Evolutionary conservation across 2,797 vertebrate species (phyloP), one percentile per base, ranked within the genome.

Genomic region (Dallia pectoralis): DNA sequence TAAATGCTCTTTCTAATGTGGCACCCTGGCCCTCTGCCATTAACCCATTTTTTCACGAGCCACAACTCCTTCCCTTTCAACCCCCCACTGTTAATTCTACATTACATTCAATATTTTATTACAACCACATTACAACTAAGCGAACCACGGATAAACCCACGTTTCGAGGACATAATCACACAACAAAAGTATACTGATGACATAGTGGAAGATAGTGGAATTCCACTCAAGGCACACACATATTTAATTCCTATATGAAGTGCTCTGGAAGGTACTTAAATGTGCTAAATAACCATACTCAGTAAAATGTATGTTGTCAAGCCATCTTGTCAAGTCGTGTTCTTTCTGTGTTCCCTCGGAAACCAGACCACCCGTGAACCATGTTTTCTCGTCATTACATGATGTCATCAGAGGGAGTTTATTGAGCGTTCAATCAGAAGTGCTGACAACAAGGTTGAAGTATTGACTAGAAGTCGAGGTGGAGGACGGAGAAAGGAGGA

Each of bases 11-110:
- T 32, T 18, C 72, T 25, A 49, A 27, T 51, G 14, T 47, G 49
- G 67, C 27, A 25, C 14, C 3, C n/a, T 2, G 40, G 22, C 25
- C 5, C 25, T 68, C 47, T 9, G 6, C 11, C 15, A 59, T n/a
- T 47, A 49, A 74, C 29, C 15, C 25, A 74, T 44, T 68, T 74
- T 56, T 68, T 56, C 49, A 73, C 25, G n/a, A 67, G 27, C 49
- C 14, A 19, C 12, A 73, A 30, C 44, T 33, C 72, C 15, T n/a
- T n/a, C n/a, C n/a, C n/a, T n/a, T n/a, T n/a, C n/a, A n/a, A n/a
- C n/a, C n/a, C n/a, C n/a, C n/a, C n/a, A n/a, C 36, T 47, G n/a
- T 29, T 68, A 25, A 44, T 47, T 44, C 33, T 68, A 68, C 51
- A 68, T 9, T 0, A 12, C 1, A 44, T 44, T 44, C 12, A 4